Conservation (phyloP, 1,140 invertebrate genomes). For the Phymorhynchus buccinoides region DNA sequence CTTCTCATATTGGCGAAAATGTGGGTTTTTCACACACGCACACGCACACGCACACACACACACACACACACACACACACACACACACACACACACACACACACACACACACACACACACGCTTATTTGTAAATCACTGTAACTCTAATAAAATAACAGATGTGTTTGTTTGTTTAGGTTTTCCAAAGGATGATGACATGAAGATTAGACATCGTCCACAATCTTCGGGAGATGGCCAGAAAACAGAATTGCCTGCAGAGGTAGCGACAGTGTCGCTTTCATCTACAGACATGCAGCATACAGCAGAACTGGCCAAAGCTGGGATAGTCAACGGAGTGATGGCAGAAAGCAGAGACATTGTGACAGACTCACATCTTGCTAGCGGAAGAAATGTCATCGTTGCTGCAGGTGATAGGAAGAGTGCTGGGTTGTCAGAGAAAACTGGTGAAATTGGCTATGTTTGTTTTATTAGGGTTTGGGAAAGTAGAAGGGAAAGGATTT, state of each 20-base stretch:
- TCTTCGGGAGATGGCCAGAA: neutral
- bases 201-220: neutral
- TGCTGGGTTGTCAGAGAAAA: neutral
- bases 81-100: conserved; percentile 5
- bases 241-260: neutral
- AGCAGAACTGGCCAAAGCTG: neutral
- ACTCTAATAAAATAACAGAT: too few species aligned
- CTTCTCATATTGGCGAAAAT: too few species aligned
- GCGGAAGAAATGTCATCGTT: neutral
- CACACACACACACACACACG: neutral
- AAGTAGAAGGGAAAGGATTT: too few species aligned
- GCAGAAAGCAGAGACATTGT: neutral
- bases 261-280: neutral
- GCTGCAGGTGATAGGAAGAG: neutral
- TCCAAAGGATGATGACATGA: neutral
- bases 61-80: conserved; percentile 20
- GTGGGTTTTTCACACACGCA: neutral
- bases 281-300: neutral
- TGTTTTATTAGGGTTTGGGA: too few species aligned
- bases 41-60: conserved; percentile 21
- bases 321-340: neutral
- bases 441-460: neutral
- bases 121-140: too few species aligned
- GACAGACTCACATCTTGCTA: neutral
- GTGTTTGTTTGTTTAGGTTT: neutral